Percentiles rank a stretch among this genome's conserved stretches.
Conservation (phyloP, 2,797 vertebrate genomes). For the Rhabdophis nuchalis region DNA sequence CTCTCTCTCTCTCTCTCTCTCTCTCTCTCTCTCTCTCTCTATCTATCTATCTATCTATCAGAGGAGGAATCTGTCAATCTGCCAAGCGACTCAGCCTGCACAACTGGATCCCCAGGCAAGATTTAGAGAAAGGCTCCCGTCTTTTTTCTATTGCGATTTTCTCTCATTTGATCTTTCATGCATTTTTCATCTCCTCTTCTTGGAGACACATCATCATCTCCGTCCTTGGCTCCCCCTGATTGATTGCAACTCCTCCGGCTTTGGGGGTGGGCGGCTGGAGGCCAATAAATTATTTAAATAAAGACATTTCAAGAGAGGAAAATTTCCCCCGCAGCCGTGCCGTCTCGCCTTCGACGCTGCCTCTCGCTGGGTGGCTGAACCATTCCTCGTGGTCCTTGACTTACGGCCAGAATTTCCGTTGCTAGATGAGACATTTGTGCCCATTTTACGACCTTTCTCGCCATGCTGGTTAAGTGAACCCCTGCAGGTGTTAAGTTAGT, state of each 20-base stretch:
- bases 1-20: too few species aligned
- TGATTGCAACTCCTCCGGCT: not conserved
- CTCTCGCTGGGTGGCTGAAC: not conserved
- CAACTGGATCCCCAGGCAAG: not conserved
- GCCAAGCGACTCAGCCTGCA: slow-evolving; percentile 23
- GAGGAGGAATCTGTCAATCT: not conserved
- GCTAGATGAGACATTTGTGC: not conserved
- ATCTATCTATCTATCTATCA: not conserved
- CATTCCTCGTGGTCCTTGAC: not conserved
- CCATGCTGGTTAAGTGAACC: not conserved
- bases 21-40: too few species aligned
- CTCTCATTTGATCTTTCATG: slow-evolving; percentile 17
- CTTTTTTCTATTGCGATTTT: not conserved
- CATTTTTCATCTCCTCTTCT: slow-evolving; percentile 19
- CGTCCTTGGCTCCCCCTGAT: not conserved
- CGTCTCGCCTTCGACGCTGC: not conserved
- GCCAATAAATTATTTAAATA: slow-evolving; percentile 23
- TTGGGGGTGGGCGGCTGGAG: not conserved
- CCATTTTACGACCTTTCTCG: not conserved
- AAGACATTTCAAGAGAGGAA: slow-evolving; percentile 10
- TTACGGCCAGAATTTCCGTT: not conserved
- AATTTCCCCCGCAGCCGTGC: not conserved
- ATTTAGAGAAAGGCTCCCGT: not conserved
- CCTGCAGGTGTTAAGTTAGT: not conserved
- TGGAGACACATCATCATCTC: slow-evolving; percentile 23